Conservation (phyloP, 2,113 vertebrate genomes). For the Lethenteron reissneri region DNA sequence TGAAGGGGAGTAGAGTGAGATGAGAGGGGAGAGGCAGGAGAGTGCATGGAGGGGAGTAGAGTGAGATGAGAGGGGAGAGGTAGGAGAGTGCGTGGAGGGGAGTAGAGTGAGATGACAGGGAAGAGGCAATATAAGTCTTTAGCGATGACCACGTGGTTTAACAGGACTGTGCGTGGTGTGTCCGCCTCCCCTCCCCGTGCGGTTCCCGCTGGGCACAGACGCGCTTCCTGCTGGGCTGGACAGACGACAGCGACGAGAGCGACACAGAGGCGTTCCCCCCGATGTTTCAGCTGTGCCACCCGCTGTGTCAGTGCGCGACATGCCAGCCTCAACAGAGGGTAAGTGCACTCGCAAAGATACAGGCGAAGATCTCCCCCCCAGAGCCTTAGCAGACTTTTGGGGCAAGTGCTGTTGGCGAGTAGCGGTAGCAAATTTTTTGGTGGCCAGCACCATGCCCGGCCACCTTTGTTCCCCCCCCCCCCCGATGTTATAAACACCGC, state of each 20-base stretch:
- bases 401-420: neutral
- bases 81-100: too few species aligned
- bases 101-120: too few species aligned
- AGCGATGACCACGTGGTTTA: neutral
- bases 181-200: neutral
- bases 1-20: too few species aligned
- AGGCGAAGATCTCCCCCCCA: too few species aligned
- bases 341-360: neutral
- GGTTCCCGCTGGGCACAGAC: neutral
- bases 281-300: neutral
- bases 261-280: neutral
- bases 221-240: constrained; percentile 1
- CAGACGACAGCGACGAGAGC: neutral
- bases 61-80: too few species aligned
- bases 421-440: neutral
- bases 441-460: neutral
- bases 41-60: too few species aligned
- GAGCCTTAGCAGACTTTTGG: neutral
- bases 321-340: neutral
- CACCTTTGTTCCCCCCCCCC: neutral
- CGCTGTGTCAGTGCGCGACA: neutral
- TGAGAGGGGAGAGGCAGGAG: too few species aligned
- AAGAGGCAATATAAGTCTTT: neutral
- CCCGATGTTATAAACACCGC: neutral
- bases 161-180: neutral